These are phyloP conservation scores for Numida meleagris DNA, from an alignment of 2,113 vertebrate species.

Conservation along the genomic window DNA sequence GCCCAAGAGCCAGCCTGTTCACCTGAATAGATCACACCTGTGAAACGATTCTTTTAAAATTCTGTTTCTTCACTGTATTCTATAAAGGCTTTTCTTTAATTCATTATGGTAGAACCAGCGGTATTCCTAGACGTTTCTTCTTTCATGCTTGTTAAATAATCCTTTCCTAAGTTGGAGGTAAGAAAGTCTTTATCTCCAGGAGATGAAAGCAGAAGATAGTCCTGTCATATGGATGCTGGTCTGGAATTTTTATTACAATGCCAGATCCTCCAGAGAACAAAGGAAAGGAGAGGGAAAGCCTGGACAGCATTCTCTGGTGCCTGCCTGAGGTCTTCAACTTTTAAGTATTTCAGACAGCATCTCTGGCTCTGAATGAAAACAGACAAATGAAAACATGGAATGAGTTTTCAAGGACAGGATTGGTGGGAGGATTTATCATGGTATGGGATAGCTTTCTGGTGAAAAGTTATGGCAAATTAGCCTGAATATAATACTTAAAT, in stretches of 20 bases:
- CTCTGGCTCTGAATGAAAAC: constrained; percentile 13
- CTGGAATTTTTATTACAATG: constrained; percentile 9
- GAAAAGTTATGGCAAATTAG: constrained; percentile 57
- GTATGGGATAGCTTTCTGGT: constrained; percentile 2
- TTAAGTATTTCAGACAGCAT: constrained; percentile 28
- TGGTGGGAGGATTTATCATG: neutral
- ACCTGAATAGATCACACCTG: neutral
- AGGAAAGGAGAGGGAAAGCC: neutral
- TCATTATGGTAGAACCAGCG: neutral
- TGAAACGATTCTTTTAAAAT: neutral
- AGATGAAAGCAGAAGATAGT: neutral
- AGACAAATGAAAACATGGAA: neutral
- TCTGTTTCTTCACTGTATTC: neutral
- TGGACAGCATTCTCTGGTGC: neutral
- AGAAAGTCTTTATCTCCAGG: neutral
- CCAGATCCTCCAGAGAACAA: neutral
- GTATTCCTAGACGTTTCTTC: neutral
- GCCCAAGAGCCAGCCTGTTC: neutral
- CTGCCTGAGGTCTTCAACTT: neutral
- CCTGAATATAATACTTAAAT: constrained; percentile 41
- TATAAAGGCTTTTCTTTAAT: neutral
- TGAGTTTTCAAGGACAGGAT: neutral
- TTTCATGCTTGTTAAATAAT: neutral
- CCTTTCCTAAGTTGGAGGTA: neutral
- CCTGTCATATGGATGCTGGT: neutral